Base-by-base conservation (phyloP, 2,797 vertebrate species). In the Syndactyla subalaris region DNA sequence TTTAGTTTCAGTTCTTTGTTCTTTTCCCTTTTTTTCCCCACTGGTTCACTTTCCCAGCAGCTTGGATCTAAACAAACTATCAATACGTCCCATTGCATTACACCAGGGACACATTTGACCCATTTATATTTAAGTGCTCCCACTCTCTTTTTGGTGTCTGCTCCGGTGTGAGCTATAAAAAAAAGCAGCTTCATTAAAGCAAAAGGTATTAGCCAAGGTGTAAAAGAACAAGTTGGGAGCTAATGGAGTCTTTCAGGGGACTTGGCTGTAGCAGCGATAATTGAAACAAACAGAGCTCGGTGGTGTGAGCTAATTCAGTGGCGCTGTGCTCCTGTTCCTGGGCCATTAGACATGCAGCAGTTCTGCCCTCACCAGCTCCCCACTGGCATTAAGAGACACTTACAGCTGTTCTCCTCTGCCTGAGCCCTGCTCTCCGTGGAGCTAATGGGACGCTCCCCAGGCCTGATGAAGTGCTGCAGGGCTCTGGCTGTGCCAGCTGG, bases 201-300 rank as follows among this genome's bases (percentile, higher is more conserved):
- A 14, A 68, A 22, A 92, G 79, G 79, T 62, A 74, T 71, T 92
- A 79, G 57, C 75, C 80, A 88, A 90, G 86, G 77, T 93, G 43
- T 79, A 78, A 92, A 85, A 78, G 73, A 87, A 84, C 59, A 67
- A 14, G 7, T 43, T 71, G 91, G 84, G 62, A 96, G 83, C 61
- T 93, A 94, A 94, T 82, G 86, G 90, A 68, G 68, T 83, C 80
- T 89, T 92, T 89, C 63, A 70, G 62, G 79, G 67, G 85, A 78
- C 77, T 95, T 77, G 81, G 52, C 63, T 85, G 80, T 81, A 91
- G 74, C 66, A 7, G 34, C 59, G 74, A 79, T 93, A 95, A 97
- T 78, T 97, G 97, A 95, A 96, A 96, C 95, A 92, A 97, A 94
- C 83, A 91, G 92, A 96, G 38, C 70, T 92, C 90, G 18, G 76